These are phyloP conservation scores for Chionoecetes opilio DNA, from an alignment of 1,140 invertebrate genomes.

Conservation along the genomic window DNA sequence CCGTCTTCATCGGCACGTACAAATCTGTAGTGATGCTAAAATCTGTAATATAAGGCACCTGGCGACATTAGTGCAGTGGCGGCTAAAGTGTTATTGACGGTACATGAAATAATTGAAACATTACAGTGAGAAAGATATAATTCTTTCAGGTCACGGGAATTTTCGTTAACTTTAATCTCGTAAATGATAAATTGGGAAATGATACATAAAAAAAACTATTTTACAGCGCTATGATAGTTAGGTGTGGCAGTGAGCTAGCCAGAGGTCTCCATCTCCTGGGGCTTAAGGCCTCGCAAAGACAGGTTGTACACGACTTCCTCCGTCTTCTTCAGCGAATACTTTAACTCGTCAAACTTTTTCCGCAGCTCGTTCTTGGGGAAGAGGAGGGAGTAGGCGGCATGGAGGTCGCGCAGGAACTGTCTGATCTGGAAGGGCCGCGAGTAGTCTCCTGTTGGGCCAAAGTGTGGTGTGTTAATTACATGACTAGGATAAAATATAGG, in stretches of 20 bases:
- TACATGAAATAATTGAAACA: too few species aligned
- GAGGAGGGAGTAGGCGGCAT: constrained; percentile 93
- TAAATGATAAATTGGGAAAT: neutral
- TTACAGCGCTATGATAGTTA: neutral
- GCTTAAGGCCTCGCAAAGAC: constrained; percentile 91
- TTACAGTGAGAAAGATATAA: too few species aligned
- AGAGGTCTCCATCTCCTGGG: constrained; percentile 81
- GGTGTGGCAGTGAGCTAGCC: constrained; percentile 7
- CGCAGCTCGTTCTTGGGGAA: constrained; percentile 97
- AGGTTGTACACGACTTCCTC: constrained; percentile 98
- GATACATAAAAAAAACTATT: neutral
- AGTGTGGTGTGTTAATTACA: too few species aligned
- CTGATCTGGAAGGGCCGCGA: constrained; percentile 91
- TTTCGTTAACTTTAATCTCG: neutral
- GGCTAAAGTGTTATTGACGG: too few species aligned
- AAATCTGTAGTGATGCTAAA: too few species aligned
- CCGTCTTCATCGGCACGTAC: too few species aligned
- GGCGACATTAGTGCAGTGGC: too few species aligned
- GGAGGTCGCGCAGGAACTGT: constrained; percentile 93
- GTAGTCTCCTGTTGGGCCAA: constrained; percentile 89
- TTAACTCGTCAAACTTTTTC: constrained; percentile 94
- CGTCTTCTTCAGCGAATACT: constrained; percentile 97
- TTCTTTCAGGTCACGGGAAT: neutral
- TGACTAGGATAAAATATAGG: too few species aligned
- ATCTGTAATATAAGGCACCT: too few species aligned